Evolutionary conservation across 2,888 invertebrate species (phyloP).

Genomic region (Liodrosophila aerea): DNA sequence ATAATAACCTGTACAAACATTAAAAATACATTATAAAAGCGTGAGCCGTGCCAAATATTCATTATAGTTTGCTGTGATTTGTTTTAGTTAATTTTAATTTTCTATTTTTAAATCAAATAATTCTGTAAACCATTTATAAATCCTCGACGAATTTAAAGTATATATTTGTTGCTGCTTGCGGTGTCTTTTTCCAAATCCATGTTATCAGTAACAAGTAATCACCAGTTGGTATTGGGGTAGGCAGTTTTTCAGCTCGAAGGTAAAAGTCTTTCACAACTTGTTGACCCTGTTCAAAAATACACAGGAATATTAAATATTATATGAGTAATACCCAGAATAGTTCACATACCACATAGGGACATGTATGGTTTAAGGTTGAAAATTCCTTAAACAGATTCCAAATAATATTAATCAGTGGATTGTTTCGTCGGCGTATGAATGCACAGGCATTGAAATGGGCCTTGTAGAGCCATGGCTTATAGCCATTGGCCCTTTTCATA

Average conservation of each 20-base stretch:
- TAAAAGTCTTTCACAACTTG: conserved; percentile 14
- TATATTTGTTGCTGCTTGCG: conserved; percentile 10
- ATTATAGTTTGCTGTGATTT: no score
- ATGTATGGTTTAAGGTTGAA: conserved; percentile 31
- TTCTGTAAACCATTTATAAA: background rate
- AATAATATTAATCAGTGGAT: conserved; percentile 39
- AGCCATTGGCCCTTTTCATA: conserved; percentile 48
- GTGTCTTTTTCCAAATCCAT: conserved; percentile 14
- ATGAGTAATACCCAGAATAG: no score
- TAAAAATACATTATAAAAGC: no score
- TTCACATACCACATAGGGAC: conserved; percentile 35
- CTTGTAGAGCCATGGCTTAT: conserved; percentile 51
- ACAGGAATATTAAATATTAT: background rate
- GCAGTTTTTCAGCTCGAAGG: conserved; percentile 7
- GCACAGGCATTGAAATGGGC: conserved; percentile 39
- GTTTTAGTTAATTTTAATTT: no score
- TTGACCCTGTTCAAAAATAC: conserved; percentile 1
- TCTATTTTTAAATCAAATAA: no score
- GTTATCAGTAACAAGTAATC: conserved; percentile 24
- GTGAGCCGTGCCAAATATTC: no score
- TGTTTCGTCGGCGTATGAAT: conserved; percentile 30
- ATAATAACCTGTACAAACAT: no score
- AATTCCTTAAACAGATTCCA: conserved; percentile 40
- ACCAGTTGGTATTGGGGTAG: conserved; percentile 19
- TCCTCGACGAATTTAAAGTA: conserved; percentile 23